Evolutionary conservation across 2,888 invertebrate species (phyloP).

Genomic region (Isoperla grammatica): DNA sequence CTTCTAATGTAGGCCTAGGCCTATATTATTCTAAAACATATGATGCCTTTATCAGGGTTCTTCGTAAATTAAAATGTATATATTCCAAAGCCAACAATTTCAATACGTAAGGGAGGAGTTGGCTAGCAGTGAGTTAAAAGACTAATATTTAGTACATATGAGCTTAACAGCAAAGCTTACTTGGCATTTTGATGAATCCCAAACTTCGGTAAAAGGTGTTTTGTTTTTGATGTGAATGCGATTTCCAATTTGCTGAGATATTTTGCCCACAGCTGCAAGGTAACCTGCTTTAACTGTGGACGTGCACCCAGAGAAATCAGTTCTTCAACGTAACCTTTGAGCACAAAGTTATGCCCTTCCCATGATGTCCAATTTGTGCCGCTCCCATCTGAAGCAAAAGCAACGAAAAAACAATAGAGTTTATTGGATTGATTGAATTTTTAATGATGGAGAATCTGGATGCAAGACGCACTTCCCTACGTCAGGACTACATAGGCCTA

Average conservation of each 20-base stretch:
- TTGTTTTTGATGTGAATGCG: constrained; percentile 50
- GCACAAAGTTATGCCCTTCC: constrained; percentile 70
- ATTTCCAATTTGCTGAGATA: constrained; percentile 54
- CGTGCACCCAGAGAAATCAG: constrained; percentile 61
- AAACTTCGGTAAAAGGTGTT: constrained; percentile 47
- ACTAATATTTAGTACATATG: not conserved
- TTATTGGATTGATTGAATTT: too few relatives aligned
- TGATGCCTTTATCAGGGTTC: not conserved
- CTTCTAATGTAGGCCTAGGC: not conserved
- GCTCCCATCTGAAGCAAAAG: not conserved
- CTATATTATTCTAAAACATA: not conserved
- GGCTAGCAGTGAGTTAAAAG: too few relatives aligned
- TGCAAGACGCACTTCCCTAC: too few relatives aligned
- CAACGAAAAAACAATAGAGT: not conserved
- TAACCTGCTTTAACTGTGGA: constrained; percentile 49
- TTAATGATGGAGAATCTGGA: not conserved
- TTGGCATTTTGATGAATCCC: constrained; percentile 44
- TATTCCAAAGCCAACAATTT: too few relatives aligned
- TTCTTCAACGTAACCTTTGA: constrained; percentile 63
- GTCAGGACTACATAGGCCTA: too few relatives aligned
- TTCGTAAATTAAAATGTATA: too few relatives aligned
- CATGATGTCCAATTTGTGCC: constrained; percentile 54
- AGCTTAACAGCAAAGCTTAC: constrained; percentile 38
- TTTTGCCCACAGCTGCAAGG: constrained; percentile 56
- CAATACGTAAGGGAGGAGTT: too few relatives aligned